Evolutionary conservation across 1,140 invertebrate species (phyloP).

Genomic region (Wiebesia pumilae): DNA sequence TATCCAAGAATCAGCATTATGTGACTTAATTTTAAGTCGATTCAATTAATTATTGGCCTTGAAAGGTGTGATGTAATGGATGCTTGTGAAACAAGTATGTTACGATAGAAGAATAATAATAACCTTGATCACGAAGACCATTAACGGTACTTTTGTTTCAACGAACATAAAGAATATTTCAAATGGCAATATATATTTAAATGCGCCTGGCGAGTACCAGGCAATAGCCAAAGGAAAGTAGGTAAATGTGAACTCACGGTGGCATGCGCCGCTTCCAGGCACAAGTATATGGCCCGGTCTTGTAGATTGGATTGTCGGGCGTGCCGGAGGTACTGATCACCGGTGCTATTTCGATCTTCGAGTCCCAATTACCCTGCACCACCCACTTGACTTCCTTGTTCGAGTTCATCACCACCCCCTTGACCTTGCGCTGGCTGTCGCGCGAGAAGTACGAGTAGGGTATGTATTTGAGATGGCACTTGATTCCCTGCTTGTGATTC

Average conservation of each 20-base stretch:
- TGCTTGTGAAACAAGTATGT: neutral
- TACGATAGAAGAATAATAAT: neutral
- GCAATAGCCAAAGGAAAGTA: too few species aligned
- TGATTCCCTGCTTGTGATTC: conserved; percentile 91
- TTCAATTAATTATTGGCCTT: conserved; percentile 11
- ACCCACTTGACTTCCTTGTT: conserved; percentile 85
- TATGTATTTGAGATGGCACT: conserved; percentile 96
- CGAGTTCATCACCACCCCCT: conserved; percentile 83
- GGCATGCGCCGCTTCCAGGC: conserved; percentile 91
- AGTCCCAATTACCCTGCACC: conserved; percentile 96
- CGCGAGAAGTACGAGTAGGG: conserved; percentile 98
- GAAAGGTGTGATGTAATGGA: neutral
- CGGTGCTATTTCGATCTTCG: conserved; percentile 93
- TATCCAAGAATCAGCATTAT: neutral
- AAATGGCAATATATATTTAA: too few species aligned
- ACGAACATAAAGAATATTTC: neutral
- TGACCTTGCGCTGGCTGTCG: conserved; percentile 93
- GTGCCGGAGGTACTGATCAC: conserved; percentile 85
- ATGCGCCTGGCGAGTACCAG: too few species aligned
- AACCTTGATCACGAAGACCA: neutral
- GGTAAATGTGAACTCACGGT: conserved; percentile 77
- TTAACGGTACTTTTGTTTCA: neutral
- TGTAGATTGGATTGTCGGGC: conserved; percentile 90
- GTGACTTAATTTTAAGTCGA: neutral
- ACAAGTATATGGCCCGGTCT: conserved; percentile 88